Conservation (phyloP, 2,888 invertebrate species). For the Plebejus anna region DNA sequence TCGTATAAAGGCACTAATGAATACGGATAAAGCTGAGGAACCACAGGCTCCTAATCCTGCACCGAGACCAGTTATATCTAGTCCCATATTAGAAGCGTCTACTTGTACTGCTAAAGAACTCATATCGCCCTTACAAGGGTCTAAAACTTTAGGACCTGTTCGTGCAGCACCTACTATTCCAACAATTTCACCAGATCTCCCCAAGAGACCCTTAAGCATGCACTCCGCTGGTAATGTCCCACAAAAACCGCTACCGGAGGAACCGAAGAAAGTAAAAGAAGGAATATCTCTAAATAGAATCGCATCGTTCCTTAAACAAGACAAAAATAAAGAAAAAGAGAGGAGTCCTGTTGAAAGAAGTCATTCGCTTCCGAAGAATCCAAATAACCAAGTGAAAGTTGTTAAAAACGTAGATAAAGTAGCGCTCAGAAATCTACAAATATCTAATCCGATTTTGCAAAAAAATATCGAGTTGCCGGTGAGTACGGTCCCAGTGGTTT, state of each 20-base stretch:
- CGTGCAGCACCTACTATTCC: conserved; percentile 81
- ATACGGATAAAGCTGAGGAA: conserved; percentile 65
- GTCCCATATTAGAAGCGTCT: conserved; percentile 89
- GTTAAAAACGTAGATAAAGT: conserved; percentile 85
- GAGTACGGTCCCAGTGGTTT: conserved; percentile 81
- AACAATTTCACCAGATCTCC: conserved; percentile 55
- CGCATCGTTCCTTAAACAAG: conserved; percentile 86
- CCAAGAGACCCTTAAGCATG: conserved; percentile 76
- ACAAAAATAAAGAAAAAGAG: conserved; percentile 74
- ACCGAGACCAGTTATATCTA: conserved; percentile 88
- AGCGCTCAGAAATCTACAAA: conserved; percentile 86
- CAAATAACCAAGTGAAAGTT: conserved; percentile 80
- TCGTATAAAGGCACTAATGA: conserved; percentile 68
- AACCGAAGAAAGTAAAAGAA: conserved; percentile 79
- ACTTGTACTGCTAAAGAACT: conserved; percentile 89
- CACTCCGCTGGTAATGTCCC: conserved; percentile 58
- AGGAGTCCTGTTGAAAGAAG: conserved; percentile 73
- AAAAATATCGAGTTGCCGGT: conserved; percentile 81
- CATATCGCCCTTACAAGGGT: conserved; percentile 81
- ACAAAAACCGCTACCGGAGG: conserved; percentile 70
- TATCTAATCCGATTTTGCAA: conserved; percentile 90
- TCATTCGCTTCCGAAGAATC: conserved; percentile 80
- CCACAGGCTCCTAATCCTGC: conserved; percentile 78
- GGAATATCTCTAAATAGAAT: conserved; percentile 84
- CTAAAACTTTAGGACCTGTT: conserved; percentile 80